Conservation (phyloP, 2,113 vertebrate genomes). For the Geothlypis trichas region DNA sequence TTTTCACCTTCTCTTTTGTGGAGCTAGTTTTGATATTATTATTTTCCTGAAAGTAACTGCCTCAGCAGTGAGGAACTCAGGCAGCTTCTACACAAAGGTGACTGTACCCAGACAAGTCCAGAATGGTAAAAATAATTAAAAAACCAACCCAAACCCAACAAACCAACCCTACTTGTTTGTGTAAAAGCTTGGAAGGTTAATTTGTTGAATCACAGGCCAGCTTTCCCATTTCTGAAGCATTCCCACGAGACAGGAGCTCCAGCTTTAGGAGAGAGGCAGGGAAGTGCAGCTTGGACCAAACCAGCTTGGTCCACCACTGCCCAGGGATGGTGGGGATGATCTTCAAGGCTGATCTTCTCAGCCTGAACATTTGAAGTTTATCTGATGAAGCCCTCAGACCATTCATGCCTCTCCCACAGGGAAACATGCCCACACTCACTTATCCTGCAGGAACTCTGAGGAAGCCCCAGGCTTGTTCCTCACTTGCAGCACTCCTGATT, state of each 20-base stretch:
- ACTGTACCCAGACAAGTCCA: not conserved
- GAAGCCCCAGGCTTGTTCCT: not conserved
- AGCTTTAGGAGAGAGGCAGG: not conserved
- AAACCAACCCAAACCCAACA: not conserved
- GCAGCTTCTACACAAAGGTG: not conserved
- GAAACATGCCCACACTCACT: not conserved
- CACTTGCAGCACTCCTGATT: not conserved
- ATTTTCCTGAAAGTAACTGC: not conserved
- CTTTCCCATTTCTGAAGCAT: not conserved
- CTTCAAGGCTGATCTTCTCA: not conserved
- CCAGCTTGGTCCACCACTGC: not conserved
- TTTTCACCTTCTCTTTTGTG: not conserved
- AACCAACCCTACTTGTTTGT: not conserved
- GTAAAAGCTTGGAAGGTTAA: not conserved
- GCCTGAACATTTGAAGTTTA: not conserved
- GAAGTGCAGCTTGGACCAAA: not conserved
- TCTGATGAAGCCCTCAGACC: not conserved
- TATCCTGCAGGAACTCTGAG: not conserved
- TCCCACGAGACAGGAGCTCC: not conserved
- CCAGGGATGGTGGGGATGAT: accelerated
- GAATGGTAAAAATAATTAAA: not conserved
- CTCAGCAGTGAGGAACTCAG: not conserved
- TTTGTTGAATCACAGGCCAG: not conserved
- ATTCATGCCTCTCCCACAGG: not conserved
- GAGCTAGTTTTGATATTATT: not conserved